Evolutionary conservation across 2,113 vertebrate genomes (phyloP), one percentile per base, ranked within the genome.

Genomic region (Halcyon malimbica): DNA sequence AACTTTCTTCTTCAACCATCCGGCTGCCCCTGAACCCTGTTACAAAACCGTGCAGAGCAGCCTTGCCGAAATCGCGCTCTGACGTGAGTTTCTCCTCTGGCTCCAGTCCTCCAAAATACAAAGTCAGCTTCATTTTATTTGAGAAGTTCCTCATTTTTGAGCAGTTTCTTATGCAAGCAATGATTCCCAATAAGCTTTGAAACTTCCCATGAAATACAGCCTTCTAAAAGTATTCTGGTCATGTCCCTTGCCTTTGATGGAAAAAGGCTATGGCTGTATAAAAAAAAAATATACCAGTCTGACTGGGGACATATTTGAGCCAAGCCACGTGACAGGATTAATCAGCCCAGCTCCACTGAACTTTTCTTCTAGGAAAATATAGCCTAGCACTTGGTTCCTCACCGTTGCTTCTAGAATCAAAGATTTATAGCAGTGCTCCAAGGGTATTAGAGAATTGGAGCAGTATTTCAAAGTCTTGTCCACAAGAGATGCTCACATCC

Each of bases 161-260:
- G 39, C 33, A 64, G 75, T 70, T 94, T 97, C 56, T 89, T 87
- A 51, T 9, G 23, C 73, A 94, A 93, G 86, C 54, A 83, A 19
- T 25, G 8, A 70, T 70, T 86, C 76, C 37, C 28, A 77, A 74
- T 86, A 86, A 42, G 21, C 83, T 93, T 73, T 74, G 59, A 74
- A 77, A 76, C 50, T 77, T 95, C 56, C 17, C 28, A 33, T 67
- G 71, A 53, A 96, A 70, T 8, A 6, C 18, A 42, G 92, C 59
- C 37, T 87, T 92, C 83, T 89, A 31, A 87, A 94, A 76, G 65
- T 63, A 46, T 54, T 87, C 54, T 78, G 50, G 31, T 90, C 31
- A 0, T 77, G 67, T 74, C 80, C 28, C 15, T 86, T 83, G 50
- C n/a, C n/a, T 93, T 78, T 83, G 59, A 50, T 74, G 56, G 71